Percentiles rank a stretch among this genome's conserved stretches.
phyloP scores from a whole-genome alignment of 2,888 invertebrate genomes.

The Leptopterna dolabrata region DNA sequence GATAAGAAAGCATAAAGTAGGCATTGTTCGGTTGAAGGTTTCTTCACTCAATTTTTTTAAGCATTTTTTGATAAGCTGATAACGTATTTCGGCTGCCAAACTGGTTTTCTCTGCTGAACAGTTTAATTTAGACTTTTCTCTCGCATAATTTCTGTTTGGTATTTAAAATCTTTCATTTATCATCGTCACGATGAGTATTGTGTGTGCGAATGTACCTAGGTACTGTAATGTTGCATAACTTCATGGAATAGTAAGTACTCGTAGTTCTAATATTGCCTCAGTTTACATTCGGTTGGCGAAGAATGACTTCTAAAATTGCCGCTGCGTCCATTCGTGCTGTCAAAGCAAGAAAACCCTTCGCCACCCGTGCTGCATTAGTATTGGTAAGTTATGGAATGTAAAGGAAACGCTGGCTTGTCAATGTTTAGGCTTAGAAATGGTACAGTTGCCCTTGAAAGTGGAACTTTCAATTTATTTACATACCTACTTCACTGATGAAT shows the following conservation, averaged over 20 bases:
- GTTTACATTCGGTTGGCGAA: background rate
- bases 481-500: too few species aligned
- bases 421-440: too few species aligned
- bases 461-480: too few species aligned
- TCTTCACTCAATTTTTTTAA: background rate
- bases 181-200: too few species aligned
- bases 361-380: slow-evolving; percentile 87
- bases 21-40: background rate
- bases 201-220: too few species aligned
- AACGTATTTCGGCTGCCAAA: background rate
- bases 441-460: too few species aligned
- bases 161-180: too few species aligned
- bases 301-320: slow-evolving; percentile 70
- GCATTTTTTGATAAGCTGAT: background rate
- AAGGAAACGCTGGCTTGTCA: too few species aligned
- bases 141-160: too few species aligned
- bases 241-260: background rate
- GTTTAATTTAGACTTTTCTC: too few species aligned
- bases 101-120: background rate
- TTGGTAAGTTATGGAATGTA: slow-evolving; percentile 69
- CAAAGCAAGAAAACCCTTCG: slow-evolving; percentile 79
- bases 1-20: background rate
- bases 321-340: slow-evolving; percentile 91
- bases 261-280: background rate
- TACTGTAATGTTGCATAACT: too few species aligned